Percentiles rank a stretch among this genome's conserved stretches.
Conservation (phyloP, 2,797 vertebrate species). For the Salarias fasciatus region DNA sequence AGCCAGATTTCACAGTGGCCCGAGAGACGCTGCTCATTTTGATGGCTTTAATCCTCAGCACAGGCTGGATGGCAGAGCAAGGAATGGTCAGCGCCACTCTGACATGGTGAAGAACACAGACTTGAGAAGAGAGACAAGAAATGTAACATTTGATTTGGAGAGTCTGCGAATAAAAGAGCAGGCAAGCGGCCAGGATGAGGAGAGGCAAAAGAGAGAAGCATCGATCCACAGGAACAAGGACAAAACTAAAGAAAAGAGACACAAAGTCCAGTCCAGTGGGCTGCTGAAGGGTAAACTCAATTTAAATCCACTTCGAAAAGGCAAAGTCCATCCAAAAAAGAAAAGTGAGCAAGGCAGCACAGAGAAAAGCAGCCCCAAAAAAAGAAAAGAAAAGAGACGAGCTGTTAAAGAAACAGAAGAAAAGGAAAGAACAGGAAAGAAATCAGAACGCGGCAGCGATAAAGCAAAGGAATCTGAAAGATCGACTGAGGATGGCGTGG, state of each 20-base stretch:
- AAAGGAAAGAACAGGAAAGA: slow-evolving; percentile 24
- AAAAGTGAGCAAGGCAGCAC: slow-evolving; percentile 37
- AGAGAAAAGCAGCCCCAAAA: slow-evolving; percentile 50
- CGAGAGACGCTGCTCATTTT: slow-evolving; percentile 24
- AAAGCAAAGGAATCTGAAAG: slow-evolving; percentile 43
- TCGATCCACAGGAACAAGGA: slow-evolving; percentile 29
- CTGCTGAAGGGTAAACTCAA: slow-evolving; percentile 84
- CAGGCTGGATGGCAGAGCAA: slow-evolving; percentile 43
- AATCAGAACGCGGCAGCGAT: slow-evolving; percentile 15
- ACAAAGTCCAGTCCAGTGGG: slow-evolving; percentile 66
- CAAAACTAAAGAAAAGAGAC: slow-evolving; percentile 37
- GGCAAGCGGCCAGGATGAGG: background rate
- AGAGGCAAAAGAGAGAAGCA: slow-evolving; percentile 5
- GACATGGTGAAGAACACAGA: slow-evolving; percentile 24
- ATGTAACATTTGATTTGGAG: slow-evolving; percentile 80
- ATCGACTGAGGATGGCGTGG: background rate
- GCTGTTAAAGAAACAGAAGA: slow-evolving; percentile 19
- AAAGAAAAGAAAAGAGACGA: slow-evolving; percentile 38
- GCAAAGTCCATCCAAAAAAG: slow-evolving; percentile 82
- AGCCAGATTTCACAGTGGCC: slow-evolving; percentile 15
- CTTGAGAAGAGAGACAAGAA: slow-evolving; percentile 65
- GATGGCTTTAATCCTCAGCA: slow-evolving; percentile 22
- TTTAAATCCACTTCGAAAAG: slow-evolving; percentile 82
- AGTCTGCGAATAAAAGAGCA: slow-evolving; percentile 34
- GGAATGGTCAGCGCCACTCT: slow-evolving; percentile 58